Base-by-base conservation (phyloP, 2,113 vertebrate species). In the Oryzias melastigma region DNA sequence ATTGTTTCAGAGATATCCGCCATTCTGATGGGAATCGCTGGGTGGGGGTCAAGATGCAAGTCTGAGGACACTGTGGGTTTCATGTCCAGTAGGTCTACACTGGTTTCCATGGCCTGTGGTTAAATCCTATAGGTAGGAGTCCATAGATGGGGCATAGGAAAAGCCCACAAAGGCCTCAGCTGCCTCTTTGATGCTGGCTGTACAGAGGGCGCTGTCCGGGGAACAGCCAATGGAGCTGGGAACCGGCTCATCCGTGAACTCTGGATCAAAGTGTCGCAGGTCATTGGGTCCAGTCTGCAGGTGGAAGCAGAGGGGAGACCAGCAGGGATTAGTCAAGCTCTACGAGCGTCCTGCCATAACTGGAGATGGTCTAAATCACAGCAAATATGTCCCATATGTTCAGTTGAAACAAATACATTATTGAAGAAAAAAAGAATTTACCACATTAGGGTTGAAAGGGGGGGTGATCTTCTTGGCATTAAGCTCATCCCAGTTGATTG, bases 371-470 rank as follows among this genome's bases (percentile, higher is more conserved):
- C 54, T 27, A 54, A 58, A 44, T 56, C 35, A 20, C 4, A 58
- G 59, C 2, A 1, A 56, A 15, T 18, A 55, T 52, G 3, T 51
- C 45, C 2, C 42, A 17, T 22, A 50, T 44, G 18, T 55, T 63
- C 12, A 47, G 19, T 8, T 46, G 13, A 60, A 29, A 18, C 17
- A 42, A 25, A 25, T 3, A 1, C 3, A 25, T 25, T 25, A 25
- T 25, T 25, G 25, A n/a, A 14, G 12, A 41, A 19, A 20, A 52
- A 60, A 71, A 55, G 7, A 75, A 76, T 95, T 0, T 92, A 99
- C 97, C 95, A 99, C 97, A 63, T 99, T 99, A 75, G 97, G 97
- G 91, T 99, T 99, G 90, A 99, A 99, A 74, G 97, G 97, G 41
- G 97, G 97, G 16, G 93, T 98, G 86, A 98, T 96, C 90, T 96